phyloP scores from a whole-genome alignment of 2,888 invertebrate genomes.

The Papilio demoleus region DNA sequence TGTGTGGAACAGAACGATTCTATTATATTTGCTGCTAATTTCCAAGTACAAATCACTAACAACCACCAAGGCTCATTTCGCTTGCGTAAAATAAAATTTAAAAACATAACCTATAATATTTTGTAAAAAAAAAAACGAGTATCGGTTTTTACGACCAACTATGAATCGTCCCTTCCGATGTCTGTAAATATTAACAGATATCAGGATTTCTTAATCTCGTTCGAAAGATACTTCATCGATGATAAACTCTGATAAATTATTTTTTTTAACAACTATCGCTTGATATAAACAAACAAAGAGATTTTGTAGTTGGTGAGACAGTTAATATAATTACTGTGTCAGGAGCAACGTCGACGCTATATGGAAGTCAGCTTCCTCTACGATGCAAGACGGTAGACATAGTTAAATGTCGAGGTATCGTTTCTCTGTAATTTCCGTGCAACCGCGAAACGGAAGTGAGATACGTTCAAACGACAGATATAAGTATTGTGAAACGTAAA shows the following conservation, averaged over 20 bases:
- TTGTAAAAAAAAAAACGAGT: too few species aligned
- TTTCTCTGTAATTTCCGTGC: slow-evolving; percentile 5
- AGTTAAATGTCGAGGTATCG: neutral
- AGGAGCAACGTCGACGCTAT: neutral
- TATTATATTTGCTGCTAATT: neutral
- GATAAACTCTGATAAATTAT: too few species aligned
- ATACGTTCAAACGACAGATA: neutral
- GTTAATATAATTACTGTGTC: neutral
- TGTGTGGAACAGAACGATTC: neutral
- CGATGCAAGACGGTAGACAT: neutral
- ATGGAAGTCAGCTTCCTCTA: neutral
- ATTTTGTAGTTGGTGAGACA: too few species aligned
- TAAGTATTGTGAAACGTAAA: neutral
- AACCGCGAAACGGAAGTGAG: neutral
- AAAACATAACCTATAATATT: too few species aligned
- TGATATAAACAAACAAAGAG: too few species aligned
- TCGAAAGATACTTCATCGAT: too few species aligned
- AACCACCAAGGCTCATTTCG: neutral
- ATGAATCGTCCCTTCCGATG: too few species aligned
- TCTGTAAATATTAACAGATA: too few species aligned
- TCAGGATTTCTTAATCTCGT: too few species aligned
- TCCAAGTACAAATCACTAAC: neutral
- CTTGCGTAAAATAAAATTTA: neutral
- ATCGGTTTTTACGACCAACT: too few species aligned
- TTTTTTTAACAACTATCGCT: too few species aligned